Evolutionary conservation across 2,797 vertebrate genomes (phyloP).

Genomic region (Galaxias olidus): DNA sequence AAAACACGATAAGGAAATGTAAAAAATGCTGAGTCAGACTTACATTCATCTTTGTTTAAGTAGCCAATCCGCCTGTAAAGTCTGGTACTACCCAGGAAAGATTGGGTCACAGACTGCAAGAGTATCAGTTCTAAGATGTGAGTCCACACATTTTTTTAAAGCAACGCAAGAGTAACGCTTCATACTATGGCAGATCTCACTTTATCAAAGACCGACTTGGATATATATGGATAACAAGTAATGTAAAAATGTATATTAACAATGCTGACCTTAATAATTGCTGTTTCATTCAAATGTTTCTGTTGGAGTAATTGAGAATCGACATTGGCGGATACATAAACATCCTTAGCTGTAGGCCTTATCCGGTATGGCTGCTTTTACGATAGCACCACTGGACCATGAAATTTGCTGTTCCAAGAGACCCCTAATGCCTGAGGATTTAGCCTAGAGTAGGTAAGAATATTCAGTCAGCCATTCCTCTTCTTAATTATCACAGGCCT

Average conservation of each 20-base stretch:
- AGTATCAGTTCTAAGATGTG: too few relatives aligned
- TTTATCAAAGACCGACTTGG: too few relatives aligned
- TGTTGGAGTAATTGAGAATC: conserved; percentile 7
- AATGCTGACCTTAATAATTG: background rate
- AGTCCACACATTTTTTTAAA: too few relatives aligned
- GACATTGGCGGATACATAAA: conserved; percentile 22
- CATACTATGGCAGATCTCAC: too few relatives aligned
- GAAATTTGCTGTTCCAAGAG: conserved; percentile 45
- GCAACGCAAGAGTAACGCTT: too few relatives aligned
- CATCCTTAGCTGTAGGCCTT: conserved; percentile 11
- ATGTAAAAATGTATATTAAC: background rate
- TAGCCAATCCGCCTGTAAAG: too few relatives aligned
- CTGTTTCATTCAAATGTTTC: conserved; percentile 1
- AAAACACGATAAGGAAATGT: background rate
- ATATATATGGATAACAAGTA: background rate
- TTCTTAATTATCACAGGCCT: conserved; percentile 37
- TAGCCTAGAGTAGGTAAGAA: conserved; percentile 26
- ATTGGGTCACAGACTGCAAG: too few relatives aligned
- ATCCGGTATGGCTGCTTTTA: conserved; percentile 16
- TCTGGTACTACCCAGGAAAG: too few relatives aligned
- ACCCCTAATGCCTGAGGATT: conserved; percentile 13
- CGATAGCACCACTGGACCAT: conserved; percentile 21
- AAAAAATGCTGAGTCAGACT: too few relatives aligned
- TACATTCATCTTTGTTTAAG: too few relatives aligned
- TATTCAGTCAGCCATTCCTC: conserved; percentile 35